Base-by-base conservation (phyloP, 53 echinoderm and acorn worm species). In the Paracentrotus lividus region DNA sequence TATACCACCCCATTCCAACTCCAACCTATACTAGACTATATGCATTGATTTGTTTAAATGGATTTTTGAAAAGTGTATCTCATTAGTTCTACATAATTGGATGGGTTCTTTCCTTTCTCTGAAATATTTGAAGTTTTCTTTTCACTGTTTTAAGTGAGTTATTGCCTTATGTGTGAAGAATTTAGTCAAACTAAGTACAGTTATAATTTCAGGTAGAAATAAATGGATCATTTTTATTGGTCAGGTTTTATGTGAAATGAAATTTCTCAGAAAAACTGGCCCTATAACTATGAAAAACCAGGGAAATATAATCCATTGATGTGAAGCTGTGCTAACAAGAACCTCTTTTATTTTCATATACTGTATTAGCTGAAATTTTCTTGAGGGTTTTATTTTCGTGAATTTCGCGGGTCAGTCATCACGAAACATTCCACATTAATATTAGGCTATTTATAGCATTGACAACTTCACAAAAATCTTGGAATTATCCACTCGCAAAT, bases 1-100 rank as follows among this genome's bases (percentile, higher is more conserved):
- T 5, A 47, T 47, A 26, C 44, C 49, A 44, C 8, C 81, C 81
- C 47, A 1, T 81, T 27, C 81, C 81, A 13, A 47, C 45, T 81
- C 21, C 77, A 3, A 43, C 0, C 3, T 42, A 81, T n/a, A n/a
- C 26, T 27, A 10, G 45, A 81, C 27, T 44, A 47, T 45, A 81
- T 44, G 47, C 44, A 81, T 81, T 81, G 81, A 47, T 81, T 72
- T 47, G 47, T 81, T 81, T 47, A 26, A 81, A 81, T 81, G n/a
- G 49, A 81, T 81, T 81, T 81, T 45, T 47, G 5, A n/a, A 49
- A 81, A 47, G 21, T n/a, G 26, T 47, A 32, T 81, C 47, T 81
- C 8, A 81, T 81, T 81, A 81, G 81, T 81, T 81, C 81, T 47
- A 81, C 81, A 47, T 81, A 45, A 26, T 47, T 81, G 45, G 81